phyloP scores from a whole-genome alignment of 2,113 vertebrate species.

The Saiga tatarica region DNA sequence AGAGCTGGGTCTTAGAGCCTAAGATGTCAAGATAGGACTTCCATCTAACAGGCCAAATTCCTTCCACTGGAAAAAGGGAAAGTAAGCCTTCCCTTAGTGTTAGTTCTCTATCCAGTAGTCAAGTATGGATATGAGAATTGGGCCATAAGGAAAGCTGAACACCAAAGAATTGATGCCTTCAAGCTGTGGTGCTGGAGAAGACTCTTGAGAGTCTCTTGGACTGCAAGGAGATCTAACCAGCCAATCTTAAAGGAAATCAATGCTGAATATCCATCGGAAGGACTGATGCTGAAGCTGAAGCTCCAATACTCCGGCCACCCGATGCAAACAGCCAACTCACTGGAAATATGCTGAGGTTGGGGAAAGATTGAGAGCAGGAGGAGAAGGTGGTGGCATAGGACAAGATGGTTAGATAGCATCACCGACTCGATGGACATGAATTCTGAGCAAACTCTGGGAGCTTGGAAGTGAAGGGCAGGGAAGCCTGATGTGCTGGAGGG shows the following conservation, averaged over 20 bases:
- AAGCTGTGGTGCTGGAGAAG: neutral
- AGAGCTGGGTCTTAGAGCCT: fast-evolving
- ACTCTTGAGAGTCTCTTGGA: neutral
- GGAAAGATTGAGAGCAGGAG: no score
- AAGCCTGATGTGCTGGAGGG: neutral
- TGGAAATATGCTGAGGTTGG: neutral
- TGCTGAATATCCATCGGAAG: neutral
- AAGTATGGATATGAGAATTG: neutral
- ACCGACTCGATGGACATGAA: no score
- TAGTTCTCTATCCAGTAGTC: neutral
- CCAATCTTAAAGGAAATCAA: neutral
- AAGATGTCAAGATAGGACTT: no score
- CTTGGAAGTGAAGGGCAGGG: neutral
- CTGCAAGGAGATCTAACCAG: fast-evolving
- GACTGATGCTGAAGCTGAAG: neutral
- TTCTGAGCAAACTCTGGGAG: no score
- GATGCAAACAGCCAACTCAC: neutral
- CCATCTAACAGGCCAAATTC: neutral
- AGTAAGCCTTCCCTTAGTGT: neutral
- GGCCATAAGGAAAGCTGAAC: neutral
- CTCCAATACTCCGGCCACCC: neutral
- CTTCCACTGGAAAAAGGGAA: neutral
- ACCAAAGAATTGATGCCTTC: neutral
- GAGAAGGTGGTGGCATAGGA: no score
- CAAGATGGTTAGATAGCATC: no score